Conservation (phyloP, 1,140 invertebrate genomes). For the Pseudomyrmex gracilis region DNA sequence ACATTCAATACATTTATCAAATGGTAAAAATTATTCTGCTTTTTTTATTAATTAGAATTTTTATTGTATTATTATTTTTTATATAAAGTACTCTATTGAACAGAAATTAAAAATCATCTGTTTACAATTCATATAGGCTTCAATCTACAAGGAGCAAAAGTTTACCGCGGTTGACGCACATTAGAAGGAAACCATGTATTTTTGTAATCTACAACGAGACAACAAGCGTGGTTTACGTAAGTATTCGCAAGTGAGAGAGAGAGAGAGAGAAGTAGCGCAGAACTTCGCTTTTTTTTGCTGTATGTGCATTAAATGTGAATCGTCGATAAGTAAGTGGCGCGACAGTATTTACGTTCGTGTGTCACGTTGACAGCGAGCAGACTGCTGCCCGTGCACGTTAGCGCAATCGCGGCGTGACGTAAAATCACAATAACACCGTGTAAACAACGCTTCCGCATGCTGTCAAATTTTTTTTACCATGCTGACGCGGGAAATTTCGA, state of each 20-base stretch:
- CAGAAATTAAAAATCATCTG: too few relatives aligned
- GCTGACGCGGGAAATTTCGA: too few relatives aligned
- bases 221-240: conserved; percentile 23
- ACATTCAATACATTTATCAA: too few relatives aligned
- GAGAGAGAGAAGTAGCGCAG: conserved; percentile 30
- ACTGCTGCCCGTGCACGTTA: background rate
- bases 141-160: background rate
- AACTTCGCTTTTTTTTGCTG: background rate
- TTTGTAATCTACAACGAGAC: background rate
- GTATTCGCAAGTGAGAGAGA: background rate
- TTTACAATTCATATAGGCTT: too few relatives aligned
- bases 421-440: background rate
- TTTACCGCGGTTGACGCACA: background rate
- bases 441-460: background rate
- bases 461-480: background rate
- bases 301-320: background rate
- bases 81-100: too few relatives aligned
- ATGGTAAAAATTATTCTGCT: too few relatives aligned
- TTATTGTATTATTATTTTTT: too few relatives aligned
- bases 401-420: background rate
- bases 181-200: background rate
- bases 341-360: conserved; percentile 41
- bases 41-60: too few relatives aligned
- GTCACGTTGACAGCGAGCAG: conserved; percentile 46
- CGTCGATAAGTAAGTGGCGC: conserved; percentile 13